These are phyloP conservation scores for Scartelaos histophorus DNA, from an alignment of 2,113 vertebrate species.

Conservation along the genomic window DNA sequence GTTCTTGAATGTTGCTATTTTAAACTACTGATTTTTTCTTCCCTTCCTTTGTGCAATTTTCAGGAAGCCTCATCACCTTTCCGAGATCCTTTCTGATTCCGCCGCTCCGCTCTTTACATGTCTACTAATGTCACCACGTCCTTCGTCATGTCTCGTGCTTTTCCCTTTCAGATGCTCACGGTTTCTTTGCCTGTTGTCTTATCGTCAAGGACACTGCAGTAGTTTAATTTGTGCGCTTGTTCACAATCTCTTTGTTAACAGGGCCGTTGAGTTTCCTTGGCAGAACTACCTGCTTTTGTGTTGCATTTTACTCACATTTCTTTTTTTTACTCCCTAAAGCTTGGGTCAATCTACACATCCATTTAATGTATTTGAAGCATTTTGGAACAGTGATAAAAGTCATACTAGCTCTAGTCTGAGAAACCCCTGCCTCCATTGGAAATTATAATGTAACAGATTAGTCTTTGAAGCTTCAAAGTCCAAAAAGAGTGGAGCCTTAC, in stretches of 20 bases:
- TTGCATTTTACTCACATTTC: slow-evolving; percentile 6
- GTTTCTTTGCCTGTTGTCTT: slow-evolving; percentile 33
- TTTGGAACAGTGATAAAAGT: neutral
- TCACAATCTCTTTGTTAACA: slow-evolving; percentile 52
- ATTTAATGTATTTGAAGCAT: neutral
- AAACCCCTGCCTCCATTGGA: neutral
- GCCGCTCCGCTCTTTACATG: slow-evolving; percentile 54
- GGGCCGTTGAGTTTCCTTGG: slow-evolving; percentile 41
- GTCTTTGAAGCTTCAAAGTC: too few relatives aligned
- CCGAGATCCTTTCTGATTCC: slow-evolving; percentile 67
- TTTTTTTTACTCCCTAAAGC: slow-evolving; percentile 31
- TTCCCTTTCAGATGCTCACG: slow-evolving; percentile 65
- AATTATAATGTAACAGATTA: too few relatives aligned
- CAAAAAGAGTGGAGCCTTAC: neutral
- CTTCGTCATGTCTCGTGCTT: slow-evolving; percentile 52
- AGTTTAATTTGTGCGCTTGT: slow-evolving; percentile 53
- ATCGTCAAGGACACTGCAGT: slow-evolving; percentile 32
- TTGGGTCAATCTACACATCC: slow-evolving; percentile 44
- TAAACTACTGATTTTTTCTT: slow-evolving; percentile 70
- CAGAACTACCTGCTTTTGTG: slow-evolving; percentile 47
- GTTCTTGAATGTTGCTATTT: slow-evolving; percentile 53
- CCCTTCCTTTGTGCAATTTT: slow-evolving; percentile 76
- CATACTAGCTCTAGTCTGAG: neutral
- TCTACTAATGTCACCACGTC: slow-evolving; percentile 61
- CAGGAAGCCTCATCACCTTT: slow-evolving; percentile 64